phyloP scores from a whole-genome alignment of 2,888 invertebrate species.

The Cecidostiba fungosa region DNA sequence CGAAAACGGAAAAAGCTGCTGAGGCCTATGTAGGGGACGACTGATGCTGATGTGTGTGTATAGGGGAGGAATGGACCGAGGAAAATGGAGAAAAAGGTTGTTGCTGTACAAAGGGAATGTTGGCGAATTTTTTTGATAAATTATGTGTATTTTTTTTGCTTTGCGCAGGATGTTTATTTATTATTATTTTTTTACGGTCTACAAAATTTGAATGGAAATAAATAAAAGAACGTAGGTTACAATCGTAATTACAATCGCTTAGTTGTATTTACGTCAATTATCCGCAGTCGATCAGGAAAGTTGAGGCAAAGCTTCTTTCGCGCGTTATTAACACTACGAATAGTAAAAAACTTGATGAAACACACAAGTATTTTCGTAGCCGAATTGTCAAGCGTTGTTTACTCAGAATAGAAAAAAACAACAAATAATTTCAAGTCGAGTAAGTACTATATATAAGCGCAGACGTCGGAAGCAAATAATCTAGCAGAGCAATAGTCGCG shows the following conservation, averaged over 20 bases:
- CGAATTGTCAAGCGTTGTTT: not conserved
- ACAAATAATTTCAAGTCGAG: constrained; percentile 2
- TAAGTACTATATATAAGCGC: not conserved
- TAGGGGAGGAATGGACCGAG: constrained; percentile 7
- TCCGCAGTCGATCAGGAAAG: no score
- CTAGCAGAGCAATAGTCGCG: not conserved
- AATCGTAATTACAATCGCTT: no score
- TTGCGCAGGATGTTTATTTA: no score
- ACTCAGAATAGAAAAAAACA: constrained; percentile 2
- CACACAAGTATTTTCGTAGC: not conserved
- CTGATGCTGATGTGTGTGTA: not conserved
- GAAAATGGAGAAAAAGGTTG: constrained; percentile 21
- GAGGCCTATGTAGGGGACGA: not conserved
- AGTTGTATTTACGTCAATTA: no score
- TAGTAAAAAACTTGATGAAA: not conserved
- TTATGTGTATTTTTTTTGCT: not conserved
- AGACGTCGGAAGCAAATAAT: not conserved
- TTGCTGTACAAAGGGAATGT: not conserved
- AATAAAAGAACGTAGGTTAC: no score
- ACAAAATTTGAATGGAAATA: no score
- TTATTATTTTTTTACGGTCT: no score
- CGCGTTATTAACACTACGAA: no score
- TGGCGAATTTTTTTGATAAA: not conserved
- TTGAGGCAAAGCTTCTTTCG: no score
- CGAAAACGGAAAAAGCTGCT: constrained; percentile 18